Evolutionary conservation across 2,113 vertebrate genomes (phyloP), one percentile per base, ranked within the genome.

Genomic region (Megaceryle torquata): DNA sequence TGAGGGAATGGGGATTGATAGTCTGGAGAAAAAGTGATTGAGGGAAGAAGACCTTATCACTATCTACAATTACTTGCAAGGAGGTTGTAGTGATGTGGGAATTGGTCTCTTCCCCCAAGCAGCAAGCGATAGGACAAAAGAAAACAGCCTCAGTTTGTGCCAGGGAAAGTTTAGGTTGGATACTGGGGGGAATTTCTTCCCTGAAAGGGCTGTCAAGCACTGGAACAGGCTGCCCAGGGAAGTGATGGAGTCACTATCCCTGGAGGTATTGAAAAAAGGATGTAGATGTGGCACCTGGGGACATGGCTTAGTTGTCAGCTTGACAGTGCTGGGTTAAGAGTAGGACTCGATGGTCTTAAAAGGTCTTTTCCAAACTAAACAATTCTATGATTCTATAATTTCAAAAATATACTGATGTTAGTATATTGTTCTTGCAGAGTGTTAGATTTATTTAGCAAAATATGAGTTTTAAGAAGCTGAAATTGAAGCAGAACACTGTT

Each of bases 401-500:
- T 84, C 1, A 61, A 75, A 91, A 74, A 65, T 43, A 65, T 37
- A 74, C 31, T 57, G 74, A 13, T 33, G 57, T 50, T 78, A 89
- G 43, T 51, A 61, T n/a, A 54, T 44, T 81, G 26, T 50, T 88
- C 59, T 56, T 91, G 18, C 50, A 70, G 19, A 75, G 8, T 53
- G n/a, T 82, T 84, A 15, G 17, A 81, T 54, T 41, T 81, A 3
- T 41, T 84, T 77, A 79, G 33, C 64, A 69, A 88, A 80, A 48
- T n/a, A 19, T 4, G 22, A 76, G 29, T 60, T 82, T 59, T 35
- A 69, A 86, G 67, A 95, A 76, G 18, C 10, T 71, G 35, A 76
- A 88, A 77, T 21, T 92, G 89, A 86, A 91, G 60, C 33, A 91
- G 64, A 93, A 76, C 43, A 51, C 17, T 15, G 25, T 77, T 90